phyloP scores from a whole-genome alignment of 1,140 invertebrate genomes.

The Caenorhabditis brenneri region DNA sequence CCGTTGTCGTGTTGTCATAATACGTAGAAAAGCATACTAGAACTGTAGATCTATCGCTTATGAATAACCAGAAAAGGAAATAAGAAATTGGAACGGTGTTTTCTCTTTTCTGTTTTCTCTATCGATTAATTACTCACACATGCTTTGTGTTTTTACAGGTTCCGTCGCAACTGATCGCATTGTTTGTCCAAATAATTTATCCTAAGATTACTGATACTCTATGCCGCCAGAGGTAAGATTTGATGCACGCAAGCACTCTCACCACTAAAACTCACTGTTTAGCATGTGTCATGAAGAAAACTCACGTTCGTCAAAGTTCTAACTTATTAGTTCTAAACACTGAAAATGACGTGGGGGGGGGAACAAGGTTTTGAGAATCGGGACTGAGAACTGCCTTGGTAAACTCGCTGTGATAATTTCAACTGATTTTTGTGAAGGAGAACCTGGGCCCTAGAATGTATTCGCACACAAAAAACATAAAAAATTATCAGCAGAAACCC shows the following conservation, averaged over 20 bases:
- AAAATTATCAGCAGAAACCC: no score
- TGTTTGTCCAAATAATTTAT: neutral
- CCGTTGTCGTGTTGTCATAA: neutral
- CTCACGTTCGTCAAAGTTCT: neutral
- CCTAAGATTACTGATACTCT: neutral
- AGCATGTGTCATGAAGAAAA: neutral
- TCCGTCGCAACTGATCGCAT: conserved; percentile 35
- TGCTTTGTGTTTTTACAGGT: conserved; percentile 35
- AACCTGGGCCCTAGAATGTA: no score
- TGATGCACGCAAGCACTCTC: neutral
- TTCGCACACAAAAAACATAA: no score
- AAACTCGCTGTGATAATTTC: no score
- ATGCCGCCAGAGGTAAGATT: conserved; percentile 9
- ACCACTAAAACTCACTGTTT: neutral
- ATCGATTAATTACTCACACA: neutral
- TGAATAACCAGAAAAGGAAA: neutral
- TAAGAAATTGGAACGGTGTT: neutral
- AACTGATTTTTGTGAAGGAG: no score
- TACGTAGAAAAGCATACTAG: neutral
- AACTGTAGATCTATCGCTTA: neutral
- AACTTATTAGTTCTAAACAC: no score
- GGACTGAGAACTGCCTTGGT: no score
- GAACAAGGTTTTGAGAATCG: no score
- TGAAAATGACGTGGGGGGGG: no score
- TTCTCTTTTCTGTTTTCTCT: neutral